Evolutionary conservation across 2,888 invertebrate genomes (phyloP).

Genomic region (Anoncus sp.): DNA sequence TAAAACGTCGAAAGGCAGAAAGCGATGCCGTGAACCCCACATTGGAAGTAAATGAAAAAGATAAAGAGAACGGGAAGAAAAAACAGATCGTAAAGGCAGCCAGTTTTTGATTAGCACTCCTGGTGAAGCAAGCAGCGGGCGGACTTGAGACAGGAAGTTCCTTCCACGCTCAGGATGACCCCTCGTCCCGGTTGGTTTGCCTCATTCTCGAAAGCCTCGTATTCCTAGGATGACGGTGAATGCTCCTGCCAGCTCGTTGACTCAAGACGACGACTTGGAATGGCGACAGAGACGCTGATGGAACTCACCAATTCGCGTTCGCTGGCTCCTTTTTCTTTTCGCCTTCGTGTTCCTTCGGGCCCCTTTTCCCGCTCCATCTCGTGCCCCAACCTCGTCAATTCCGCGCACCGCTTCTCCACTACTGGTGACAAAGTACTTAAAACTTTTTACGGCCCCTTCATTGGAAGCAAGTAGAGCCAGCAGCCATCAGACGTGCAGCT

Average conservation of each 20-base stretch:
- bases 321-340: constrained; percentile 35
- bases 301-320: constrained; percentile 45
- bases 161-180: constrained; percentile 38
- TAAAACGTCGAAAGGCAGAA: constrained; percentile 20
- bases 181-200: constrained; percentile 35
- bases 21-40: constrained; percentile 15
- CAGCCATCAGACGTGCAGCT: constrained; percentile 58
- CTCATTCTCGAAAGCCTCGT: background rate
- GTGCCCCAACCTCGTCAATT: constrained; percentile 55
- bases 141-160: constrained; percentile 44
- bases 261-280: constrained; percentile 24
- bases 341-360: constrained; percentile 33
- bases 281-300: constrained; percentile 23
- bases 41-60: constrained; percentile 49
- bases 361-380: constrained; percentile 38
- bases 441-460: constrained; percentile 77
- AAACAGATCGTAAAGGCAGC: constrained; percentile 31
- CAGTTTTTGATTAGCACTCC: constrained; percentile 51
- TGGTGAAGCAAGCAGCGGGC: constrained; percentile 27
- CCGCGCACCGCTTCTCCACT: constrained; percentile 31
- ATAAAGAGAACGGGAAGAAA: constrained; percentile 3
- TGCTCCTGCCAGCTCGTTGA: constrained; percentile 32
- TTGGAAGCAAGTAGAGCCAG: constrained; percentile 71
- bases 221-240: constrained; percentile 29
- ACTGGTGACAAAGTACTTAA: constrained; percentile 69